Conservation (phyloP, 2,113 vertebrate species). For the Petromus typicus region DNA sequence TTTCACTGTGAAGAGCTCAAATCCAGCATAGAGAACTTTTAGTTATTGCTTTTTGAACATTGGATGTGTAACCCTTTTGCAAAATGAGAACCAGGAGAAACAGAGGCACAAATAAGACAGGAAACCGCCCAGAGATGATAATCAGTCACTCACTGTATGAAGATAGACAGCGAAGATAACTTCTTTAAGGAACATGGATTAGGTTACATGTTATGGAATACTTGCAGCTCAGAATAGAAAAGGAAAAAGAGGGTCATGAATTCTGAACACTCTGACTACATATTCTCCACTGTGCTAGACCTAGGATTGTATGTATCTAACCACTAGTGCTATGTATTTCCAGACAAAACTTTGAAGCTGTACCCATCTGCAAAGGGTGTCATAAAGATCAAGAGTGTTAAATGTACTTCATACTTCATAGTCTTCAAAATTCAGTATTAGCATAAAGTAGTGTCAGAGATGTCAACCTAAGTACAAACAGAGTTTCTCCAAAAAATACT, state of each 20-base stretch:
- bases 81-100: background rate
- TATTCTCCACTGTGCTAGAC: background rate
- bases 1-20: slow-evolving; percentile 19
- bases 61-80: background rate
- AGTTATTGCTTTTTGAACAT: background rate
- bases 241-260: background rate
- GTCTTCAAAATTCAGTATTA: slow-evolving; percentile 11
- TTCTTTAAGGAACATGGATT: background rate
- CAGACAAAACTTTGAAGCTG: background rate
- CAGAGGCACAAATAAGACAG: background rate
- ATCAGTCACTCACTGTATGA: background rate
- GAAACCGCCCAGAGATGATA: background rate
- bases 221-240: background rate
- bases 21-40: background rate
- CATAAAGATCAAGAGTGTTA: background rate
- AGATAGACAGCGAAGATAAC: background rate
- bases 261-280: background rate
- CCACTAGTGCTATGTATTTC: background rate
- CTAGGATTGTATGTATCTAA: background rate
- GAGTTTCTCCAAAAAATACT: background rate
- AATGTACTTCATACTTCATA: background rate
- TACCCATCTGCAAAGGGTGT: background rate
- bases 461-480: background rate
- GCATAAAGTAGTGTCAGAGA: background rate
- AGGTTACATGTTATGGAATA: background rate